These are phyloP conservation scores for Drosophila mayri DNA, from an alignment of 1,140 invertebrate genomes.

Conservation along the genomic window DNA sequence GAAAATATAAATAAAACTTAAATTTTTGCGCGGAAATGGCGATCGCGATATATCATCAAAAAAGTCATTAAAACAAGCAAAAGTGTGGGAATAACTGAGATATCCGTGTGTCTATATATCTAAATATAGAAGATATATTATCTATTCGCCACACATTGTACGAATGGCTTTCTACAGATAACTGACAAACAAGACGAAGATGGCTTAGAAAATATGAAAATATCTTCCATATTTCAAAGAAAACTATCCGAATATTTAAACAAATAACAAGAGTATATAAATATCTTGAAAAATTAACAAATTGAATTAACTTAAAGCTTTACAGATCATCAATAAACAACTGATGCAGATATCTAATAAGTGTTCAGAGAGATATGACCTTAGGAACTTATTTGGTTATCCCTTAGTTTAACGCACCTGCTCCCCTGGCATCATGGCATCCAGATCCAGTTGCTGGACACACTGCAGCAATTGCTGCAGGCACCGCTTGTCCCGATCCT, in stretches of 20 bases:
- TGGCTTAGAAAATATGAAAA: not conserved
- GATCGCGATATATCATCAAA: not conserved
- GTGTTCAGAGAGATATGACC: not conserved
- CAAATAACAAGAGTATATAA: not conserved
- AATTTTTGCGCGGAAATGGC: constrained; percentile 44
- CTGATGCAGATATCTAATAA: not conserved
- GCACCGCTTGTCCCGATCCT: constrained; percentile 86
- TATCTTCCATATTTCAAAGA: not conserved
- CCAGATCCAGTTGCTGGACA: constrained; percentile 86
- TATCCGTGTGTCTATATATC: constrained; percentile 18
- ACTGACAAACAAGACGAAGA: constrained; percentile 31
- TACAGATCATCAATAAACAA: not conserved
- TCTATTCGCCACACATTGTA: constrained; percentile 8
- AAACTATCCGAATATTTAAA: constrained; percentile 6
- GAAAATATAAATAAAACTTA: constrained; percentile 44
- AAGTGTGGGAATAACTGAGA: constrained; percentile 10
- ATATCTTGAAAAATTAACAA: not conserved
- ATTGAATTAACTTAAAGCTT: not conserved
- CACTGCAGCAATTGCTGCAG: constrained; percentile 87
- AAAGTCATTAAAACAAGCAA: constrained; percentile 12
- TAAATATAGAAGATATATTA: not conserved
- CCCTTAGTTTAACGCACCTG: not conserved
- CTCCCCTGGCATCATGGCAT: constrained; percentile 63
- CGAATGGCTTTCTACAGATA: not conserved
- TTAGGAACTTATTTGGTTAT: not conserved